These are phyloP conservation scores for Oncorhynchus tshawytscha DNA, from an alignment of 2,113 vertebrate species.

Conservation along the genomic window DNA sequence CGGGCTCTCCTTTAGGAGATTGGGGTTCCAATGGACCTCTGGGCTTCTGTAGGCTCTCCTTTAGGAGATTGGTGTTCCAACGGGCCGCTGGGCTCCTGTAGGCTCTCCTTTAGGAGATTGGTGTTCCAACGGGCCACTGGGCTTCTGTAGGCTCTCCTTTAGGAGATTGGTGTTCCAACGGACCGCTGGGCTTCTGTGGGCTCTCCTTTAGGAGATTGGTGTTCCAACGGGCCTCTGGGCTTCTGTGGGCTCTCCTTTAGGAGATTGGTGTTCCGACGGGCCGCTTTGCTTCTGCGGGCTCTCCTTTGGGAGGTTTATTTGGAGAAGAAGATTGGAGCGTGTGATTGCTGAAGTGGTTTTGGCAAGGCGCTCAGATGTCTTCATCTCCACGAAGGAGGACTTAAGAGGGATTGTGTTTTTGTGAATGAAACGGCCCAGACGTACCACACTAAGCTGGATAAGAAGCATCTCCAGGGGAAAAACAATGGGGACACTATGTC, in stretches of 20 bases:
- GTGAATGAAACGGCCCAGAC: constrained; percentile 12
- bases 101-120: neutral
- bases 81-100: no score
- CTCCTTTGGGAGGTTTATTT: constrained; percentile 9
- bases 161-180: no score
- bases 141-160: no score
- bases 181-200: no score
- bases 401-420: neutral
- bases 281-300: accelerated
- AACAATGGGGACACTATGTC: neutral
- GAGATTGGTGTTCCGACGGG: neutral
- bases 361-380: neutral
- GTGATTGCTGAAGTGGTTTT: constrained; percentile 22
- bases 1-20: no score
- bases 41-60: no score
- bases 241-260: no score
- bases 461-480: neutral
- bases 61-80: no score
- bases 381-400: neutral
- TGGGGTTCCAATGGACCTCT: no score
- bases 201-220: no score
- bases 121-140: neutral
- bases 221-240: no score
- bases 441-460: constrained; percentile 3
- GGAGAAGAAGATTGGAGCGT: neutral